A percentile compares a stretch with the other conserved stretches of the same genome.
phyloP scores from a whole-genome alignment of 2,113 vertebrate species.

The Dicentrarchus labrax region DNA sequence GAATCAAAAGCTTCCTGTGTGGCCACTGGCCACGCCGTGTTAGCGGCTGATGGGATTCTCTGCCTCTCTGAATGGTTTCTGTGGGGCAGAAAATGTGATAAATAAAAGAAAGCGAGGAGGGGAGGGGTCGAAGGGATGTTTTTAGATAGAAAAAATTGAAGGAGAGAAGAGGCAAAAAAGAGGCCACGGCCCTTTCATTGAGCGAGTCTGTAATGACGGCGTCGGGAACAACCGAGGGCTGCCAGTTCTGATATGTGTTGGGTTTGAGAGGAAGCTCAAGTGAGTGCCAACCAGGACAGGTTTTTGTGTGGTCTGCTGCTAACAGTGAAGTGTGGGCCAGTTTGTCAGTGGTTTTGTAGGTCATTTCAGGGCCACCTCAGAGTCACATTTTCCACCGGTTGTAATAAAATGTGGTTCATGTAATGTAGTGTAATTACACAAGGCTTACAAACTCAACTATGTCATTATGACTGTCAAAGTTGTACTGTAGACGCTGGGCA shows the following conservation, averaged over 20 bases:
- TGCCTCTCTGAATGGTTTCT: slow-evolving; percentile 44
- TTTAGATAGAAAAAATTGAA: slow-evolving; percentile 28
- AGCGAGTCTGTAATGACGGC: slow-evolving; percentile 54
- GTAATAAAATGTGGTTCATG: slow-evolving; percentile 21
- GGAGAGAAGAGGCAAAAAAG: slow-evolving; percentile 22
- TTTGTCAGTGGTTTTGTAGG: slow-evolving; percentile 24
- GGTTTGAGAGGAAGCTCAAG: slow-evolving; percentile 12
- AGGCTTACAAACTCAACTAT: slow-evolving; percentile 9
- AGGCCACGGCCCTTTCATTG: slow-evolving; percentile 46
- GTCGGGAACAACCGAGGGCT: slow-evolving; percentile 17
- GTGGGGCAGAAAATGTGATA: slow-evolving; percentile 59
- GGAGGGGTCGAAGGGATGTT: slow-evolving; percentile 35
- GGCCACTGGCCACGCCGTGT: slow-evolving; percentile 44
- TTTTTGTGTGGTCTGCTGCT: slow-evolving; percentile 19
- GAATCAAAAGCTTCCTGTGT: slow-evolving; percentile 69
- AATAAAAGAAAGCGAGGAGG: slow-evolving; percentile 35
- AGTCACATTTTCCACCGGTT: neutral
- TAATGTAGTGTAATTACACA: slow-evolving; percentile 37
- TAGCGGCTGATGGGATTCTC: slow-evolving; percentile 62
- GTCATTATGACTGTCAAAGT: slow-evolving; percentile 40
- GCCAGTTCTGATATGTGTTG: slow-evolving; percentile 35
- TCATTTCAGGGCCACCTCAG: slow-evolving; percentile 3
- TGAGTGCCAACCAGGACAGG: slow-evolving; percentile 2
- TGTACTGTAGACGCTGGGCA: neutral
- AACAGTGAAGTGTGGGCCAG: neutral